These are phyloP conservation scores for Stenolophus ochropezus DNA, from an alignment of 2,888 invertebrate genomes.

Conservation along the genomic window DNA sequence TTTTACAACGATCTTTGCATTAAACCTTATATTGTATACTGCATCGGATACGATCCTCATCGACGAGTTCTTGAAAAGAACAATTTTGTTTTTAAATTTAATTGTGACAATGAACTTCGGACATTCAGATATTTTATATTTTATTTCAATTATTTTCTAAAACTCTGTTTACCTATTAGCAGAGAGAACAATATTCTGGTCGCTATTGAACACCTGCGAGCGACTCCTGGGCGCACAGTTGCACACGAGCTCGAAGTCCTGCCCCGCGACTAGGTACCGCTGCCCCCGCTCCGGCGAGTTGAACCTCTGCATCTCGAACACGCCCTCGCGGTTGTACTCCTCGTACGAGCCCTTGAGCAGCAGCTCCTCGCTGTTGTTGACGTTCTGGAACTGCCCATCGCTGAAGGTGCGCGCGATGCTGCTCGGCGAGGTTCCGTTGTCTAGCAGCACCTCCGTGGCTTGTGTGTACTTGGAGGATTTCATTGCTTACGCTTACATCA, in stretches of 20 bases:
- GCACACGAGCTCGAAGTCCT: constrained; percentile 70
- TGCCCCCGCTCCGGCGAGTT: constrained; percentile 67
- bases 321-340: constrained; percentile 63
- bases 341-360: constrained; percentile 66
- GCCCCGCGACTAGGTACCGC: constrained; percentile 63
- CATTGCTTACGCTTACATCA: constrained; percentile 64
- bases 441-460: constrained; percentile 64
- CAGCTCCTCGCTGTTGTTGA: constrained; percentile 68
- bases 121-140: too few relatives aligned
- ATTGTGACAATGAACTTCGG: too few relatives aligned
- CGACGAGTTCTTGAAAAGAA: too few relatives aligned
- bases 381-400: constrained; percentile 63
- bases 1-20: too few relatives aligned
- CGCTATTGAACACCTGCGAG: constrained; percentile 66
- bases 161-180: constrained; percentile 63
- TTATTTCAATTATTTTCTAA: too few relatives aligned
- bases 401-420: constrained; percentile 64
- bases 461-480: constrained; percentile 72
- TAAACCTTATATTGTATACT: too few relatives aligned
- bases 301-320: constrained; percentile 65
- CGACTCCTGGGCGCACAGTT: constrained; percentile 66
- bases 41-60: too few relatives aligned
- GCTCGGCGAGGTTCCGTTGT: constrained; percentile 61
- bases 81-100: too few relatives aligned
- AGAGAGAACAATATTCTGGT: constrained; percentile 66